phyloP scores from a whole-genome alignment of 1,140 invertebrate species.

The Drosophila baimaii region DNA sequence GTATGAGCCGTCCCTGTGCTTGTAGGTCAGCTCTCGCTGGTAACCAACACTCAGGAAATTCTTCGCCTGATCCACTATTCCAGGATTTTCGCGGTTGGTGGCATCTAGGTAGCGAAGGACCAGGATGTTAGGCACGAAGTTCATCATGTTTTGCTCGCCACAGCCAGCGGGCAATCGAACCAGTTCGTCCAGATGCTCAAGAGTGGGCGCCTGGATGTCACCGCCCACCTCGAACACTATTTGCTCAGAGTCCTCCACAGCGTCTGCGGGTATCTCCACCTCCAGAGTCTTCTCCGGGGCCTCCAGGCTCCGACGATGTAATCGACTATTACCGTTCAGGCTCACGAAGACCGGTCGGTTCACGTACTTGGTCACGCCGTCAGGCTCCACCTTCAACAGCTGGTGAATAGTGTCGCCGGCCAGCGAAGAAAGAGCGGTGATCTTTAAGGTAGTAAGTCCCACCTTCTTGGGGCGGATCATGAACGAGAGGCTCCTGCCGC shows the following conservation, averaged over 20 bases:
- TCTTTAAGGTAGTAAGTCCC: slow-evolving; percentile 90
- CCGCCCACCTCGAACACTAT: slow-evolving; percentile 90
- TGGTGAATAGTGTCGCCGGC: slow-evolving; percentile 90
- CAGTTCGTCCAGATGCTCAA: slow-evolving; percentile 90
- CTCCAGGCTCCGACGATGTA: slow-evolving; percentile 36
- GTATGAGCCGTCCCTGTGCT: slow-evolving; percentile 95
- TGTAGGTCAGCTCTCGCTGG: slow-evolving; percentile 96
- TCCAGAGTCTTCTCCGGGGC: slow-evolving; percentile 86
- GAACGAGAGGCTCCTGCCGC: slow-evolving; percentile 90
- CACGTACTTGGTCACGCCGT: slow-evolving; percentile 91
- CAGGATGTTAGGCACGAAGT: slow-evolving; percentile 95
- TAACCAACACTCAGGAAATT: slow-evolving; percentile 93
- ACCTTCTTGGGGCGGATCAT: slow-evolving; percentile 91
- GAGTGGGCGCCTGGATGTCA: slow-evolving; percentile 90
- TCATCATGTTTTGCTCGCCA: slow-evolving; percentile 97
- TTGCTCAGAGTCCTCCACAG: slow-evolving; percentile 88
- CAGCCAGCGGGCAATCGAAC: slow-evolving; percentile 94
- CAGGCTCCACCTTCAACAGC: slow-evolving; percentile 90
- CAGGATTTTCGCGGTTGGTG: slow-evolving; percentile 42
- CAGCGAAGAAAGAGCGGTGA: slow-evolving; percentile 88
- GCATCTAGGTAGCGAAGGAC: slow-evolving; percentile 89
- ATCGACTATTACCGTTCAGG: slow-evolving; percentile 84
- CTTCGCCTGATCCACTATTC: slow-evolving; percentile 86
- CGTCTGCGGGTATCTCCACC: slow-evolving; percentile 88
- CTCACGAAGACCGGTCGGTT: slow-evolving; percentile 91